phyloP scores from a whole-genome alignment of 2,113 vertebrate species.

The Sterna hirundo region DNA sequence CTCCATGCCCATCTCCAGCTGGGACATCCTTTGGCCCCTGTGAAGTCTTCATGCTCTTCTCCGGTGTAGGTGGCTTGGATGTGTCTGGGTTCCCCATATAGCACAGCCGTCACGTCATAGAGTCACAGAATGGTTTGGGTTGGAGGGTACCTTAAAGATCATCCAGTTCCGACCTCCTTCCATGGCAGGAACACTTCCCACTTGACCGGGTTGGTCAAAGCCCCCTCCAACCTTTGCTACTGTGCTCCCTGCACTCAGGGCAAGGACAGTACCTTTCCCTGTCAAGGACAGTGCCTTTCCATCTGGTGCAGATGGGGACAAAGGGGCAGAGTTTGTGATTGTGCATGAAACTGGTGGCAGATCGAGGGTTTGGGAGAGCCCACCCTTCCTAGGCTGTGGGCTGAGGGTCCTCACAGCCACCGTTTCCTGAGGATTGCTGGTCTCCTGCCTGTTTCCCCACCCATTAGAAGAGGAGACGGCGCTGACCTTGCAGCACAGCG shows the following conservation, averaged over 20 bases:
- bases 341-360: background rate
- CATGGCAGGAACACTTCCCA: background rate
- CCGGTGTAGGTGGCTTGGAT: rapidly evolving
- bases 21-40: background rate
- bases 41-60: background rate
- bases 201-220: background rate
- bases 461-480: rapidly evolving
- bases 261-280: background rate
- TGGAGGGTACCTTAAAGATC: background rate
- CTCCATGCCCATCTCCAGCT: background rate
- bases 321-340: background rate
- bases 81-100: background rate
- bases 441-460: background rate
- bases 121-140: background rate
- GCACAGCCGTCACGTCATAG: rapidly evolving
- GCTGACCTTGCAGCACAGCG: rapidly evolving
- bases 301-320: rapidly evolving
- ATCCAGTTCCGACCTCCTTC: background rate
- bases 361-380: background rate
- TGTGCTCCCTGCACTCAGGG: background rate
- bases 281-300: too few species aligned
- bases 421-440: rapidly evolving
- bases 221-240: background rate
- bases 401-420: background rate
- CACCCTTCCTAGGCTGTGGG: rapidly evolving